Evolutionary conservation across 2,888 invertebrate genomes (phyloP).

Genomic region (Epinotia brunnichana): DNA sequence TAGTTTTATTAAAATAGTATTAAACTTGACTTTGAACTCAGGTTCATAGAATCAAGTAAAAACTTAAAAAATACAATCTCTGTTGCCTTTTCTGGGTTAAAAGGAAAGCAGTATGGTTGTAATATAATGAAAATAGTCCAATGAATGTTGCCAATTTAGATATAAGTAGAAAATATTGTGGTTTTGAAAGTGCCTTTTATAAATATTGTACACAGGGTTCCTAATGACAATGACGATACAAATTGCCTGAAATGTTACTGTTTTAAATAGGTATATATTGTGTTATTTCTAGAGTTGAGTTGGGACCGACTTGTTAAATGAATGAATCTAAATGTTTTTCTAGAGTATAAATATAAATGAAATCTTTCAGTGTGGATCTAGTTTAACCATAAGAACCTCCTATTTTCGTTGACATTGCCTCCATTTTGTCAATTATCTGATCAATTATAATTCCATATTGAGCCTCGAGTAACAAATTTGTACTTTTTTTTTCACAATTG

Average conservation of each 20-base stretch:
- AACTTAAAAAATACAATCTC: constrained; percentile 54
- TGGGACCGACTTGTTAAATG: constrained; percentile 4
- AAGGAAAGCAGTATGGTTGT: constrained; percentile 66
- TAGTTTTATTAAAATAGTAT: constrained; percentile 28
- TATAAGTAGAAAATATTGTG: constrained; percentile 34
- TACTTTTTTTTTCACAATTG: not conserved
- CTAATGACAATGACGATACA: constrained; percentile 28
- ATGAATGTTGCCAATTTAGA: constrained; percentile 40
- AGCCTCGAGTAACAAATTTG: too few species aligned
- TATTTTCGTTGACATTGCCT: too few species aligned
- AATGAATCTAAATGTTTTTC: too few species aligned
- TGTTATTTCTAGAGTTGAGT: constrained; percentile 10
- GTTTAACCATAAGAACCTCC: too few species aligned
- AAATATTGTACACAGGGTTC: constrained; percentile 40
- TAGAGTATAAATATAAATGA: too few species aligned
- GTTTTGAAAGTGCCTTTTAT: constrained; percentile 35
- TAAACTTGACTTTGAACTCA: constrained; percentile 49
- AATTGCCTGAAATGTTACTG: constrained; percentile 31
- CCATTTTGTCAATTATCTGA: too few species aligned
- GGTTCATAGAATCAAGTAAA: constrained; percentile 50
- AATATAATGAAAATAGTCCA: constrained; percentile 30
- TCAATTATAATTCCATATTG: too few species aligned
- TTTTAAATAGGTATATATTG: constrained; percentile 27
- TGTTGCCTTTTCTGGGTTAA: constrained; percentile 62
- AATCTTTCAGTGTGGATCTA: too few species aligned